Percentiles rank a stretch among this genome's conserved stretches.
These are phyloP conservation scores for Raja brachyura DNA, from an alignment of 2,113 vertebrate genomes.

Conservation along the genomic window DNA sequence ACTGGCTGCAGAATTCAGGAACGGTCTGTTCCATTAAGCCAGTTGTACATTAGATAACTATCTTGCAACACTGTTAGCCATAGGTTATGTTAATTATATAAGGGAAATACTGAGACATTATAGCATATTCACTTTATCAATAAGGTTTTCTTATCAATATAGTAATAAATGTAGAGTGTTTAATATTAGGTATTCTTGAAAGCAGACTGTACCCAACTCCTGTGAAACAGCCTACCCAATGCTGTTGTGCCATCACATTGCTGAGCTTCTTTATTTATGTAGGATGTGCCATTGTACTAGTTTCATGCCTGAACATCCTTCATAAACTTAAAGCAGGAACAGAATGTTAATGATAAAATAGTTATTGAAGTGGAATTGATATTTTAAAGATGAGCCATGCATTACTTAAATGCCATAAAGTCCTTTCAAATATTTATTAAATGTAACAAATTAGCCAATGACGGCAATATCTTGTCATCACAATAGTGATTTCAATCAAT, in stretches of 20 bases:
- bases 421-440: slow-evolving; percentile 26
- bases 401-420: slow-evolving; percentile 20
- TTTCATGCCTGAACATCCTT: neutral
- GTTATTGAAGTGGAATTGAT: slow-evolving; percentile 11
- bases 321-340: slow-evolving; percentile 1
- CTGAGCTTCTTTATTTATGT: neutral
- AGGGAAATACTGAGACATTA: neutral
- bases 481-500: neutral
- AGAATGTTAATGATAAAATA: slow-evolving; percentile 4
- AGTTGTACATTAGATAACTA: neutral
- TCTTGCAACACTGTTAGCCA: neutral
- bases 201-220: neutral
- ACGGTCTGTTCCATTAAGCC: neutral
- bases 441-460: neutral
- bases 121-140: slow-evolving; percentile 10
- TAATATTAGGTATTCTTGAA: neutral
- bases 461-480: neutral
- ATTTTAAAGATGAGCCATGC: neutral
- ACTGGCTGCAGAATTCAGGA: neutral
- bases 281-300: neutral
- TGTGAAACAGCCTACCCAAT: neutral
- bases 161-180: slow-evolving; percentile 16
- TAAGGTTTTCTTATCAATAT: slow-evolving; percentile 4
- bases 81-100: neutral
- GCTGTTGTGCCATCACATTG: neutral